These are phyloP conservation scores for Pomacea maculata DNA, from an alignment of 1,140 invertebrate genomes.

Conservation along the genomic window DNA sequence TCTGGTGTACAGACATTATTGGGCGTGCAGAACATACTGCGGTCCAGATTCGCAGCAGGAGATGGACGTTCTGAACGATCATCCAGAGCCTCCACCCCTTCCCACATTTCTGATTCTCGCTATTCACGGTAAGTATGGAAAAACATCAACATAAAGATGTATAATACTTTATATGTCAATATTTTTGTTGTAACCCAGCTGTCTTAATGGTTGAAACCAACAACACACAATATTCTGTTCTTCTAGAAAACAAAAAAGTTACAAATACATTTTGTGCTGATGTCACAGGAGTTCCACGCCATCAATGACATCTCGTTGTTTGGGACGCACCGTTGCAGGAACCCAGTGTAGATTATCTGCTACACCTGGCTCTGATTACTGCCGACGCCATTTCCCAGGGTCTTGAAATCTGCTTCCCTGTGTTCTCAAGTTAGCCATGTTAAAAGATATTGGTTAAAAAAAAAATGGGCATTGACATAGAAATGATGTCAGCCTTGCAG, in stretches of 20 bases:
- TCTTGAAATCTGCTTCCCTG: background rate
- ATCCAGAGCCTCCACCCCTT: slow-evolving; percentile 14
- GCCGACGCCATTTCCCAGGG: slow-evolving; percentile 26
- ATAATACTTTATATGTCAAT: background rate
- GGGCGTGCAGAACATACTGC: slow-evolving; percentile 6
- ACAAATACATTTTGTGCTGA: background rate
- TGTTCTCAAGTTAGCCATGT: no score
- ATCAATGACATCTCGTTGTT: slow-evolving; percentile 30
- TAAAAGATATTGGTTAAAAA: no score
- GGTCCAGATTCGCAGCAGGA: background rate
- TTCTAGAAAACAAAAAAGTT: background rate
- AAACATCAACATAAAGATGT: background rate
- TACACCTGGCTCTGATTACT: slow-evolving; percentile 31
- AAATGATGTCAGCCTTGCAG: no score
- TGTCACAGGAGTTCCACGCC: slow-evolving; percentile 42
- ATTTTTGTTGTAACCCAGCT: background rate
- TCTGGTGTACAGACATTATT: background rate
- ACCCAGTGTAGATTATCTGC: slow-evolving; percentile 39
- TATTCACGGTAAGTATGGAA: background rate
- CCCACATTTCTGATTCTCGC: background rate
- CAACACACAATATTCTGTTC: background rate
- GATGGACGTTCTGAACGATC: background rate
- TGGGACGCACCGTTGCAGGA: slow-evolving; percentile 34
- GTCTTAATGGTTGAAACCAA: background rate
- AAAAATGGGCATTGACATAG: no score